A percentile compares a stretch with the other conserved stretches of the same genome.
These are phyloP conservation scores for Agriopis aurantiaria DNA, from an alignment of 2,888 invertebrate species.

Conservation along the genomic window DNA sequence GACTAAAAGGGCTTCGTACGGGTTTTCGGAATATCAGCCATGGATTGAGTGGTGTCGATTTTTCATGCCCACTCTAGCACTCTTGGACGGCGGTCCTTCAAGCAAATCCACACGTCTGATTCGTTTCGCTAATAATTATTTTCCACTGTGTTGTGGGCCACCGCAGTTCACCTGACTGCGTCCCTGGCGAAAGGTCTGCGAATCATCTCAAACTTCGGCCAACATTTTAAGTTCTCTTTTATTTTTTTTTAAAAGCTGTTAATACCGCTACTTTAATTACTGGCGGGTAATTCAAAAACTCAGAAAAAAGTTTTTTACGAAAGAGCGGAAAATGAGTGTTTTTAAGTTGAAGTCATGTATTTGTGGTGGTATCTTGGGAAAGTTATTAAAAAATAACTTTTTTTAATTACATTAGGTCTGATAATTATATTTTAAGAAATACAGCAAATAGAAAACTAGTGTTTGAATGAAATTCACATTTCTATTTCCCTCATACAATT, in stretches of 20 bases:
- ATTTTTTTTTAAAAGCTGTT: conserved; percentile 17
- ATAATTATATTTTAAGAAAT: conserved; percentile 30
- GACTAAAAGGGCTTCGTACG: no score
- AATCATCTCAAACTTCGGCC: conserved; percentile 6
- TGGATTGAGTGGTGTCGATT: no score
- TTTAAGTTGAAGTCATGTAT: conserved; percentile 26
- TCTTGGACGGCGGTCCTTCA: no score
- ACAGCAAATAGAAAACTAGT: conserved; percentile 1
- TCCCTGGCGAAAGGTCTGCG: not conserved
- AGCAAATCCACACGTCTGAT: no score
- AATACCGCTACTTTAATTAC: conserved; percentile 28
- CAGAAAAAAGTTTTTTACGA: conserved; percentile 3
- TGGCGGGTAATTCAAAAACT: conserved; percentile 25
- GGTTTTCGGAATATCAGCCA: no score
- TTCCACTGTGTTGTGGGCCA: not conserved
- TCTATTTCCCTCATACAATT: no score
- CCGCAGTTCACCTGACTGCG: not conserved
- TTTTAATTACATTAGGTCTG: conserved; percentile 22
- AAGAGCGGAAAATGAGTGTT: conserved; percentile 13
- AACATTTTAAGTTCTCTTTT: conserved; percentile 11
- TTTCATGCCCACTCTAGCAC: no score
- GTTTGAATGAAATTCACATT: conserved; percentile 1
- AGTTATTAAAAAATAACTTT: conserved; percentile 33
- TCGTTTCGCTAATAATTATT: not conserved
- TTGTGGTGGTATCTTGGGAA: conserved; percentile 24